Conservation (phyloP, 2,113 vertebrate genomes). For the Ammodytes marinus region DNA sequence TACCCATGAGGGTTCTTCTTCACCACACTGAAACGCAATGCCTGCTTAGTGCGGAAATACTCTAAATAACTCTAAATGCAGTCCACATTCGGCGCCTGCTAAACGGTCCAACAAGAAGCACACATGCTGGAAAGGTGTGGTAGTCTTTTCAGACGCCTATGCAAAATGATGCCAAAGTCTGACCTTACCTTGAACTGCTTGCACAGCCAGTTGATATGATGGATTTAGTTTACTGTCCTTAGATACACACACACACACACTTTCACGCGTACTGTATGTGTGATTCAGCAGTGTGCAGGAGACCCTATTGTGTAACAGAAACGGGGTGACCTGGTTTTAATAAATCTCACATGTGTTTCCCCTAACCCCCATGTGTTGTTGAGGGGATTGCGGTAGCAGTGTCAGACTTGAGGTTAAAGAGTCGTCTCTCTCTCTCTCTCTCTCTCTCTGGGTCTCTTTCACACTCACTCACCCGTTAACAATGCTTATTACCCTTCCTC, state of each 20-base stretch:
- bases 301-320: slow-evolving; percentile 10
- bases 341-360: slow-evolving; percentile 9
- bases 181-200: slow-evolving; percentile 13
- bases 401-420: slow-evolving; percentile 14
- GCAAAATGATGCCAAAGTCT: not conserved
- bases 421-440: not conserved
- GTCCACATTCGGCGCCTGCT: not conserved
- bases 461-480: not conserved
- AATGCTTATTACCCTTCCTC: slow-evolving; percentile 10
- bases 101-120: not conserved
- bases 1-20: not conserved
- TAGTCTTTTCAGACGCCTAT: not conserved
- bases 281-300: not conserved
- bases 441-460: not conserved
- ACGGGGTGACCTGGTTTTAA: slow-evolving; percentile 30
- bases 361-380: not conserved
- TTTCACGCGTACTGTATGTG: slow-evolving; percentile 6
- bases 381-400: not conserved
- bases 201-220: slow-evolving; percentile 16
- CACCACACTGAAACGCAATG: too few species aligned
- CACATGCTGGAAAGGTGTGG: too few species aligned
- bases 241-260: slow-evolving; percentile 1
- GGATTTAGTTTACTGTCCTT: slow-evolving; percentile 34
- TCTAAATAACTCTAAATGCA: not conserved
- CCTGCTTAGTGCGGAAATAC: not conserved